Evolutionary conservation across 1,140 invertebrate species (phyloP), one percentile per base, ranked within the genome.

Genomic region (Elymnias hypermnestra): DNA sequence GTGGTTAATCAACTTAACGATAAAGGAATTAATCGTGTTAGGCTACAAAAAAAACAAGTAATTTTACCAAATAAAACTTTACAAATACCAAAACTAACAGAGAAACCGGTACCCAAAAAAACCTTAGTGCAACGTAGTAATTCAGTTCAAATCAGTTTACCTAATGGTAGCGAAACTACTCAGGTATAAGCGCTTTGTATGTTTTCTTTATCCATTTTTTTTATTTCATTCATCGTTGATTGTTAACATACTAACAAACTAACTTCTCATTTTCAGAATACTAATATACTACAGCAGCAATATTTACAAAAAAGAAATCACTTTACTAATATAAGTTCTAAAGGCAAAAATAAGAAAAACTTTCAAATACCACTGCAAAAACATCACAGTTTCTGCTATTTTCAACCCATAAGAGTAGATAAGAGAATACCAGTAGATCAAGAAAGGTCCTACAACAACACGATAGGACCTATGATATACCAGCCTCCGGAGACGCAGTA

Each of bases 341-440:
- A 86, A 71, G 77, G 70, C 21, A 88, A 88, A 69, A 83, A 84
- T 54, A 88, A 86, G 73, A 88, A 88, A 63, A 88, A 89, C 47
- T 89, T 89, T 44, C 88, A 90, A 68, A 85, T 90, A 54, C 90
- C 90, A 0, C 57, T 92, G 14, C 90, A 91, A 65, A 92, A 92
- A 71, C 89, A 90, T 72, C 90, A 91, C 71, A 91, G 89, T 63
- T 91, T 91, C 61, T 86, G 86, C 49, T 90, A 91, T 61, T 92
- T 91, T 47, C 90, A 91, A 78, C 90, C 88, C 15, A 89, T 89
- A 63, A 81, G 77, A 70, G 76, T 82, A 41, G 71, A 84, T 63
- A 76, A 86, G 53, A 57, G 79, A 50, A 75, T 81, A 13, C 69
- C 81, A 12, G 64, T 84, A 52, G 72, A 82, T 38, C 71, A 83